phyloP scores from a whole-genome alignment of 1,140 invertebrate species.

The Eueides isabella region DNA sequence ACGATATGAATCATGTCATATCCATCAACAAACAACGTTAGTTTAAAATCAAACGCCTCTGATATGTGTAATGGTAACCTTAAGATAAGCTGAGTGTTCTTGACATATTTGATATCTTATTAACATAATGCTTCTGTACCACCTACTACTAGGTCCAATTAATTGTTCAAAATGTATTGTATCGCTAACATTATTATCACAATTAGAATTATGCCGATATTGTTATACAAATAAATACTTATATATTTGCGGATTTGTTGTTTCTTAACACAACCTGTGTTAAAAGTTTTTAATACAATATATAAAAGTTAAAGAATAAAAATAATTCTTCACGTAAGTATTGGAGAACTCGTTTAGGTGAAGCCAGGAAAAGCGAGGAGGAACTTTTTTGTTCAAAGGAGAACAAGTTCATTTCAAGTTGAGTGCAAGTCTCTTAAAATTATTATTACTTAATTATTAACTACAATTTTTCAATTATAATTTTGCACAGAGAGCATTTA shows the following conservation, averaged over 20 bases:
- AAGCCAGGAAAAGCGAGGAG: not conserved
- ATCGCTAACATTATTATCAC: not conserved
- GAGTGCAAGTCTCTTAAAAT: not conserved
- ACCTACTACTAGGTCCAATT: not conserved
- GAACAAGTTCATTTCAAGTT: not conserved
- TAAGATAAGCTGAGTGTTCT: conserved; percentile 14
- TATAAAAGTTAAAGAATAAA: not conserved
- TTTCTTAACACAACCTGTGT: not conserved
- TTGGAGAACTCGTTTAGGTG: not conserved
- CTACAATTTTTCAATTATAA: not conserved
- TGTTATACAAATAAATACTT: too few species aligned
- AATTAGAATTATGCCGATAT: too few species aligned
- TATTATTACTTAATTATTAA: not conserved
- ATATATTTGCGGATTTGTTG: too few species aligned
- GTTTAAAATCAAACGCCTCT: not conserved
- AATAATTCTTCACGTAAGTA: not conserved
- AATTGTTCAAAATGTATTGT: not conserved
- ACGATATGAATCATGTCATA: conserved; percentile 9
- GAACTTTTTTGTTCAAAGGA: not conserved
- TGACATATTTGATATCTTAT: conserved; percentile 21
- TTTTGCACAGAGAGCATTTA: too few species aligned
- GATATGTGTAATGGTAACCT: not conserved
- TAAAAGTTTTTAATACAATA: not conserved
- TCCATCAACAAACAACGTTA: too few species aligned
- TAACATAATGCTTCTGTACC: not conserved